These are phyloP conservation scores for Sthenelais limicola DNA, from an alignment of 2,888 invertebrate genomes.

Conservation along the genomic window DNA sequence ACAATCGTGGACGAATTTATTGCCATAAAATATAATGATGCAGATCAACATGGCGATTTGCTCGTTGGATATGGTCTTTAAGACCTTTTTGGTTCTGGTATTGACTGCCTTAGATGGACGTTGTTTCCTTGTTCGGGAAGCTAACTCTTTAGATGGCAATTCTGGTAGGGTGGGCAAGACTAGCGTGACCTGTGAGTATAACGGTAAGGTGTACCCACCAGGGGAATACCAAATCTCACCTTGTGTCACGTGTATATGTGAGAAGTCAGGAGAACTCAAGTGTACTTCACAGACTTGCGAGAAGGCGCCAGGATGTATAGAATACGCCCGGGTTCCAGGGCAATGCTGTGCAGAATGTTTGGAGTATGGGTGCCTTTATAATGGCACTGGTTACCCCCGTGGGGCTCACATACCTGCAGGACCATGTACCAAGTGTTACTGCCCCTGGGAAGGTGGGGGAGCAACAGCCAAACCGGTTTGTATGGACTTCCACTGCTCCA, in stretches of 20 bases:
- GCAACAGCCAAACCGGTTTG: neutral
- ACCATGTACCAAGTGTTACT: slow-evolving; percentile 37
- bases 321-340: slow-evolving; percentile 24
- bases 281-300: slow-evolving; percentile 30
- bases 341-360: slow-evolving; percentile 37
- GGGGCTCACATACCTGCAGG: slow-evolving; percentile 31
- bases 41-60: too few species aligned
- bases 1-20: too few species aligned
- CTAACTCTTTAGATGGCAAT: neutral
- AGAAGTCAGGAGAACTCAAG: neutral
- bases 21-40: too few species aligned
- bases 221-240: slow-evolving; percentile 34
- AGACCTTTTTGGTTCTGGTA: neutral
- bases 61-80: slow-evolving; percentile 18
- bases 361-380: slow-evolving; percentile 33
- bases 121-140: slow-evolving; percentile 4
- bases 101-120: slow-evolving; percentile 12
- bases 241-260: slow-evolving; percentile 30
- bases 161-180: neutral
- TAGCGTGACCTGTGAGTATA: slow-evolving; percentile 27
- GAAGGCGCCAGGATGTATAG: slow-evolving; percentile 31
- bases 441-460: slow-evolving; percentile 36
- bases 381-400: slow-evolving; percentile 25
- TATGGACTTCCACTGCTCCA: slow-evolving; percentile 31
- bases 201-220: slow-evolving; percentile 34